These are phyloP conservation scores for Tinea pellionella DNA, from an alignment of 2,888 invertebrate genomes.

Conservation along the genomic window DNA sequence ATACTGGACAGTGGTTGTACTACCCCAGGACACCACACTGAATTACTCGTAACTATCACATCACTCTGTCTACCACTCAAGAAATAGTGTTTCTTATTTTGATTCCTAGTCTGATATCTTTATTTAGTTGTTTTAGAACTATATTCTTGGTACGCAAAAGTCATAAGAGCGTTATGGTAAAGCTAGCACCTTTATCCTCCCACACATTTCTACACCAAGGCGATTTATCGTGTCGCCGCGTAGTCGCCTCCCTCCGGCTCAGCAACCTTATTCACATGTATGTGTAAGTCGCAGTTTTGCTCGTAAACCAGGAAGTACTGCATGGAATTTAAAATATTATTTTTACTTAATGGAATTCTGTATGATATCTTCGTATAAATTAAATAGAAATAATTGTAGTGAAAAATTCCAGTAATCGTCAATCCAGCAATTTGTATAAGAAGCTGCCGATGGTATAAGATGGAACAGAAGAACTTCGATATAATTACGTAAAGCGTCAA, in stretches of 20 bases:
- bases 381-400: too few species aligned
- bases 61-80: too few species aligned
- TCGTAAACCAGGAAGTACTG: neutral
- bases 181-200: slow-evolving; percentile 7
- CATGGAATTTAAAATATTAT: neutral
- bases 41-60: too few species aligned
- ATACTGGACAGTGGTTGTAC: too few species aligned
- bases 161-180: neutral
- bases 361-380: too few species aligned
- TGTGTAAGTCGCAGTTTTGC: neutral
- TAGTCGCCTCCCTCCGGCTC: slow-evolving; percentile 9
- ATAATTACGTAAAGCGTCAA: too few species aligned
- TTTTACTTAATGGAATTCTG: too few species aligned
- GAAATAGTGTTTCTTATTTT: neutral
- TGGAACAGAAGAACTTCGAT: too few species aligned
- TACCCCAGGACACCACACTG: too few species aligned
- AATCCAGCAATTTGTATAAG: too few species aligned
- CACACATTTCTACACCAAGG: slow-evolving; percentile 1
- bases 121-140: neutral
- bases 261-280: neutral
- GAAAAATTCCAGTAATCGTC: too few species aligned
- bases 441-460: too few species aligned
- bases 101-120: neutral
- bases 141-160: neutral
- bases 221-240: slow-evolving; percentile 10